Evolutionary conservation across 1,140 invertebrate genomes (phyloP), one percentile per base, ranked within the genome.

Genomic region (Cylas formicarius): DNA sequence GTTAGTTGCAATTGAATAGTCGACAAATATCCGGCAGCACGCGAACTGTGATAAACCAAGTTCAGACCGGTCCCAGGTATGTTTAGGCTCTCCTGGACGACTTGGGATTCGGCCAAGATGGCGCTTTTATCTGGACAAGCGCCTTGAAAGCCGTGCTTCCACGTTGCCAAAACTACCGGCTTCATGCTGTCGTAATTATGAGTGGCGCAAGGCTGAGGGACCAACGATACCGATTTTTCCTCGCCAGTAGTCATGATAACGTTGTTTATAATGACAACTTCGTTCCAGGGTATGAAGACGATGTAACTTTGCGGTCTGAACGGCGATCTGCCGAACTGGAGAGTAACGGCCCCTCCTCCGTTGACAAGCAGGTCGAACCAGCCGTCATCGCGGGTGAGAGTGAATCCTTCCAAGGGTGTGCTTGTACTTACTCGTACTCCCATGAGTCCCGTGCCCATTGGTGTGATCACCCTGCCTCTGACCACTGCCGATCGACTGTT

Each of bases 301-400:
- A 94, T 91, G 60, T 87, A 80, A n/a, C 79, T 86, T 50, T 90
- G 83, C 1, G 87, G 80, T 34, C 86, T 81, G 67, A 97, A 97
- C 0, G 92, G 92, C 23, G 88, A 84, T 44, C 93, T 75, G 36
- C 93, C 90, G 60, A 98, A 97, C 61, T 93, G 86, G 9, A 98
- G 68, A 0, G 87, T 95, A 0, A 97, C 89, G 0, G 92, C 90
- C 0, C 93, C 92, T 5, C 94, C 94, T 5, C 95, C 94, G 68
- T 98, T 97, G 10, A 97, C 93, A 57, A 97, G 75, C 4, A 99
- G 76, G 69, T 97, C 94, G 70, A 97, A 97, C 82, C 91, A 90
- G 27, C 88, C 88, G 57, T 90, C 87, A 52, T 89, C 85, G 49
- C 86, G 72, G 2, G 92, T 96, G 10, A 97, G 69, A 0, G 93